Percentiles rank a stretch among this genome's conserved stretches.
These are phyloP conservation scores for Columba livia DNA, from an alignment of 2,113 vertebrate species.

Conservation along the genomic window DNA sequence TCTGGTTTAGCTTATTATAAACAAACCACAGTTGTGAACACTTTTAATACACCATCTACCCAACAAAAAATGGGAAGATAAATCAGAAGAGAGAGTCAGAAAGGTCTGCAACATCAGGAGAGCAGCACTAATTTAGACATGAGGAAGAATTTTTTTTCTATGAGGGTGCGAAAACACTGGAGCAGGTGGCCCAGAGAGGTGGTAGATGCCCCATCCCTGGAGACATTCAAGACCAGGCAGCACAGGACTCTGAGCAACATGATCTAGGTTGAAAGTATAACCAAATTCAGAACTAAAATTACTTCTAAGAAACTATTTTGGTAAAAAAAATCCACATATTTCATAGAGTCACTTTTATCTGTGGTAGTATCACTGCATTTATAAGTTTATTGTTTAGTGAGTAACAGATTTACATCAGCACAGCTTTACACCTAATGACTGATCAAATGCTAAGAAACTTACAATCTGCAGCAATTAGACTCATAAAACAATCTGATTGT, in stretches of 20 bases:
- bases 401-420: not conserved
- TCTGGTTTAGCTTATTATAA: not conserved
- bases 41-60: not conserved
- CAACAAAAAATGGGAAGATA: not conserved
- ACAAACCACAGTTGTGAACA: not conserved
- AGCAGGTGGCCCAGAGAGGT: too few species aligned
- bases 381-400: not conserved
- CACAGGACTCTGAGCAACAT: too few species aligned
- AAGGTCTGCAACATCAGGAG: not conserved
- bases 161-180: too few species aligned
- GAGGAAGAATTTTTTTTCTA: too few species aligned
- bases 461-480: not conserved
- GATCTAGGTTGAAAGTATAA: not conserved
- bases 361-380: not conserved
- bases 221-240: too few species aligned
- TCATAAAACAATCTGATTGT: not conserved
- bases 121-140: not conserved
- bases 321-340: fast-evolving
- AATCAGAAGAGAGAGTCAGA: not conserved
- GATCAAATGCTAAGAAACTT: not conserved
- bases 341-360: not conserved
- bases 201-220: too few species aligned
- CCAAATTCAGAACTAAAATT: not conserved
- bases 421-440: not conserved
- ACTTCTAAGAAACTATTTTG: not conserved